Percentiles rank a stretch among this genome's conserved stretches.
phyloP scores from a whole-genome alignment of 2,113 vertebrate species.

The Phycodurus eques region DNA sequence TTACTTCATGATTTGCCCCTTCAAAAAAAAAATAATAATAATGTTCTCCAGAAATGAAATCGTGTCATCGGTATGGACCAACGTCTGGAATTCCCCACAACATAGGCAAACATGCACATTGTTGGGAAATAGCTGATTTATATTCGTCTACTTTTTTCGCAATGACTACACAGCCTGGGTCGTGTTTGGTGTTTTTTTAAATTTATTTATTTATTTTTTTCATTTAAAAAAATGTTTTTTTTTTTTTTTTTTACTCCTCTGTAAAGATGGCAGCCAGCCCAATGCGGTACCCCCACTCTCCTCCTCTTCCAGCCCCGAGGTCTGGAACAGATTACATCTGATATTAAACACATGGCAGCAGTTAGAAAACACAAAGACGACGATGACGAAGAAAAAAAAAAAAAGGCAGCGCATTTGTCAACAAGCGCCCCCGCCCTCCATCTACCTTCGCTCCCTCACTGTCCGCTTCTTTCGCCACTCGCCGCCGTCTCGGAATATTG shows the following conservation, averaged over 20 bases:
- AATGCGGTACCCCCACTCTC: slow-evolving; percentile 51
- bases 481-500: neutral
- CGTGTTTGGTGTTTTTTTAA: slow-evolving; percentile 28
- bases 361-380: slow-evolving; percentile 68
- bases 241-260: slow-evolving; percentile 54
- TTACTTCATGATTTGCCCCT: slow-evolving; percentile 38
- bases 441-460: slow-evolving; percentile 4
- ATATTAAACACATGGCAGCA: slow-evolving; percentile 82
- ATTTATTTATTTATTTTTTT: too few species aligned
- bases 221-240: too few species aligned
- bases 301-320: slow-evolving; percentile 58
- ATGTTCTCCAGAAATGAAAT: slow-evolving; percentile 19
- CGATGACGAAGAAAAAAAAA: slow-evolving; percentile 48
- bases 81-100: neutral
- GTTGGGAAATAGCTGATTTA: slow-evolving; percentile 11
- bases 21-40: neutral
- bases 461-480: slow-evolving; percentile 8
- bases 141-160: neutral
- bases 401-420: slow-evolving; percentile 71
- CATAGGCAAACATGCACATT: slow-evolving; percentile 1
- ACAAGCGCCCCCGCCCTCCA: slow-evolving; percentile 38
- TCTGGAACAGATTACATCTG: slow-evolving; percentile 80
- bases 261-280: slow-evolving; percentile 57
- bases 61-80: slow-evolving; percentile 19
- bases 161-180: slow-evolving; percentile 7